A percentile compares a stretch with the other conserved stretches of the same genome.
Conservation (phyloP, 1,140 invertebrate genomes). For the Coboldia fuscipes region DNA sequence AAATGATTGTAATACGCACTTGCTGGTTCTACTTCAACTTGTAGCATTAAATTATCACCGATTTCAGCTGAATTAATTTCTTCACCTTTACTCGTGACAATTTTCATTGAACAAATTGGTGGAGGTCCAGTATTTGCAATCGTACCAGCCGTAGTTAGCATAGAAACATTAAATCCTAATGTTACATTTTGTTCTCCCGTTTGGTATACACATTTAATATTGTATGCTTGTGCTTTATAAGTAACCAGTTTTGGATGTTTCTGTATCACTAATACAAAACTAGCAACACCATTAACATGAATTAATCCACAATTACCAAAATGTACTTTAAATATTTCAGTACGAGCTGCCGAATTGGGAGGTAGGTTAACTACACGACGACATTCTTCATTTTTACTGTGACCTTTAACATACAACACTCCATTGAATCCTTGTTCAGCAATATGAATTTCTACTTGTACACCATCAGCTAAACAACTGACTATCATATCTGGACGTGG, state of each 20-base stretch:
- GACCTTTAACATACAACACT: slow-evolving; percentile 81
- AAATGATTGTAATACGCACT: slow-evolving; percentile 28
- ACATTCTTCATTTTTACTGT: slow-evolving; percentile 81
- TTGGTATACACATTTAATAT: slow-evolving; percentile 85
- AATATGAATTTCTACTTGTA: slow-evolving; percentile 68
- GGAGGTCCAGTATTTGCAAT: slow-evolving; percentile 89
- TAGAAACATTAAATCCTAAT: slow-evolving; percentile 82
- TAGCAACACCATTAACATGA: slow-evolving; percentile 76
- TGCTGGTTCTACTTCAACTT: slow-evolving; percentile 82
- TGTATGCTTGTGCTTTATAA: slow-evolving; percentile 82
- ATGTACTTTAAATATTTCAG: slow-evolving; percentile 73
- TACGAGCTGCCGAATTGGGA: slow-evolving; percentile 36
- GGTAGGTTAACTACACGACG: slow-evolving; percentile 53
- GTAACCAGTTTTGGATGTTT: slow-evolving; percentile 91
- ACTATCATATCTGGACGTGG: slow-evolving; percentile 67
- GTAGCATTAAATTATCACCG: slow-evolving; percentile 72
- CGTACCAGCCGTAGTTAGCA: slow-evolving; percentile 84
- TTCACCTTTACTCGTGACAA: slow-evolving; percentile 65
- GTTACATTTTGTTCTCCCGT: slow-evolving; percentile 86
- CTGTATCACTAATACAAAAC: slow-evolving; percentile 81
- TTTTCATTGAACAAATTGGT: slow-evolving; percentile 79
- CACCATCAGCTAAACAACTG: slow-evolving; percentile 75
- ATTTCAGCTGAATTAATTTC: slow-evolving; percentile 82
- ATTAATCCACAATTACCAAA: slow-evolving; percentile 82
- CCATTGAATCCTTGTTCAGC: slow-evolving; percentile 67